Evolutionary conservation across 1,140 invertebrate genomes (phyloP), one percentile per base, ranked within the genome.

Genomic region (Rhopalosiphum padi): DNA sequence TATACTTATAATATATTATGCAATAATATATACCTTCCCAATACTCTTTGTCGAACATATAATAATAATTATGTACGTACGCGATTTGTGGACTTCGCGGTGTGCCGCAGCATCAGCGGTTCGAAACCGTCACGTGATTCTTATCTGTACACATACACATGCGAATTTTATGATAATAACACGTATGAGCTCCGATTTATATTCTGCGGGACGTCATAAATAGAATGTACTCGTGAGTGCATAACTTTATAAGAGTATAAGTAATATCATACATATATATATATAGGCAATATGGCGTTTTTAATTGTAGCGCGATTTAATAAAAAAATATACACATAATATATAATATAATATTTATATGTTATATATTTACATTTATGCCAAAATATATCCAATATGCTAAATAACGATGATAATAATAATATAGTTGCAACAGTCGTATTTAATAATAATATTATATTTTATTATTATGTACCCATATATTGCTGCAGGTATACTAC

Each of bases 301-400:
- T 43, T 85, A 85, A 85, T 85, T 85, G 83, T 85, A 43, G 43
- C 23, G 83, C 60, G 30, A 77, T 77, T 85, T 85, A 85, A 41
- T 41, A 30, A 43, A 85, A 85, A 85, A 85, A 30, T 15, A 43
- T 23, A 85, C 22, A 9, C 37, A 8, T 25, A 25, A 83, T 9
- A 21, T 23, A 25, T 37, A 41, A 41, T 37, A 8, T 83, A 30
- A n/a, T 18, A n/a, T 2, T 0, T 51, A 51, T 48, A 15, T 51
- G 15, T 51, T 51, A 18, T 68, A 2, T 35, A 77, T 77, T 77
- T 1, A 77, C 30, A 18, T n/a, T 30, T n/a, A 77, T 23, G 18
- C 5, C 60, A 18, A 1, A n/a, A n/a, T n/a, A 77, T n/a, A 77
- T n/a, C 60, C 30, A n/a, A n/a, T n/a, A n/a, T 77, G n/a, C 18